Percentiles rank a stretch among this genome's conserved stretches.
phyloP scores from a whole-genome alignment of 2,888 invertebrate species.

The Limenitis camilla region DNA sequence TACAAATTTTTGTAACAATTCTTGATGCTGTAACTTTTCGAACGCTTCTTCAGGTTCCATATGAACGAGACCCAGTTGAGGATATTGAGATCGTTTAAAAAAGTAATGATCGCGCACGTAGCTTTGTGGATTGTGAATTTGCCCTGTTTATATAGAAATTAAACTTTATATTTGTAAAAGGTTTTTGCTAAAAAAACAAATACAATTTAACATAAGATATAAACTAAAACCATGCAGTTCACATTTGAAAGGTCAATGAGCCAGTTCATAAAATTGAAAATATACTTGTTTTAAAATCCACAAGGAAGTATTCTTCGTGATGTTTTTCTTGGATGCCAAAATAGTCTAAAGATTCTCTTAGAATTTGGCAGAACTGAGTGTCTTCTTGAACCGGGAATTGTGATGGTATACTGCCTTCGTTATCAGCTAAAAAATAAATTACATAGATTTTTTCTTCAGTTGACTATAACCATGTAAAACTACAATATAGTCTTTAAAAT shows the following conservation, averaged over 20 bases:
- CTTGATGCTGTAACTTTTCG: conserved; percentile 90
- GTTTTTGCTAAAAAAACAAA: background rate
- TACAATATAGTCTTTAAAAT: too few relatives aligned
- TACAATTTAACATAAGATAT: too few relatives aligned
- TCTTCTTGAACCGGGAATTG: conserved; percentile 99
- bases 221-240: too few relatives aligned
- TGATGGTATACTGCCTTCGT: conserved; percentile 96
- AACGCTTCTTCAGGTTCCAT: conserved; percentile 95
- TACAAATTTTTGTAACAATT: conserved; percentile 93
- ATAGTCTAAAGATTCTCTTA: conserved; percentile 97
- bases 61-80: conserved; percentile 93
- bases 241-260: too few relatives aligned
- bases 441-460: too few relatives aligned
- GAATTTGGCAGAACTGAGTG: conserved; percentile 94
- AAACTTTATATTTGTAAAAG: background rate
- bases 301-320: conserved; percentile 93
- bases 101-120: conserved; percentile 97
- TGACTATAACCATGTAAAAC: too few relatives aligned
- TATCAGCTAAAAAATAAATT: conserved; percentile 75
- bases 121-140: conserved; percentile 95
- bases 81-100: conserved; percentile 97
- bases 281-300: conserved; percentile 98
- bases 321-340: conserved; percentile 95
- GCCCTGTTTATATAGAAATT: conserved; percentile 76
- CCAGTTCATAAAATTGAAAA: too few relatives aligned